Conservation (phyloP, 2,888 invertebrate species). For the Phaedon cochleariae region DNA sequence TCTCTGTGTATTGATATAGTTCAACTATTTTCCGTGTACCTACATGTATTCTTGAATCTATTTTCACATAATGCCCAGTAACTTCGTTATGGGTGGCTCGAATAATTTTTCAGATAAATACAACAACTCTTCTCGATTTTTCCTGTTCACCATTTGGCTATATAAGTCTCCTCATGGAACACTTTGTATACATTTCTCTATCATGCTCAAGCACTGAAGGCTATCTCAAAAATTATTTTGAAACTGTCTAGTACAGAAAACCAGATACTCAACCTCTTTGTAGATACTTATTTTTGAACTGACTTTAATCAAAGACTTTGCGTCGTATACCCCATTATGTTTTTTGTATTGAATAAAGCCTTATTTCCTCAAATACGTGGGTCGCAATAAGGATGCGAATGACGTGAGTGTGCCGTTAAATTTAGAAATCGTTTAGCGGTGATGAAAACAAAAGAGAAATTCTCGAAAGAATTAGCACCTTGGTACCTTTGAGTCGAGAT, state of each 20-base stretch:
- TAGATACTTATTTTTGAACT: constrained; percentile 6
- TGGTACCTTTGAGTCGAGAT: not conserved
- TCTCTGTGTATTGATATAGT: too few species aligned
- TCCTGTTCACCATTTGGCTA: too few species aligned
- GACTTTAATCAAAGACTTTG: constrained; percentile 6
- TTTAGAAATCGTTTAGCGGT: not conserved
- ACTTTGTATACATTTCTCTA: too few species aligned
- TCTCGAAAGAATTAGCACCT: not conserved
- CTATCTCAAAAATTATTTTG: not conserved
- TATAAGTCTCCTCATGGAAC: too few species aligned
- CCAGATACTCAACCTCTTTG: constrained; percentile 8
- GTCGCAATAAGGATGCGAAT: constrained; percentile 2
- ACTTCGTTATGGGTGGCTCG: too few species aligned
- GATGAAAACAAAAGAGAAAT: not conserved
- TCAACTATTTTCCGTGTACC: too few species aligned
- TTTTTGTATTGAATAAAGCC: constrained; percentile 9
- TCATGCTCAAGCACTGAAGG: too few species aligned
- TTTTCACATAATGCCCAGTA: too few species aligned
- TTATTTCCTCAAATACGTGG: constrained; percentile 4
- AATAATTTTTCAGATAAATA: too few species aligned
- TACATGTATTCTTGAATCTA: too few species aligned
- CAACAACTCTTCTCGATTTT: too few species aligned
- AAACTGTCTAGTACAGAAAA: constrained; percentile 15
- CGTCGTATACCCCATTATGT: constrained; percentile 7
- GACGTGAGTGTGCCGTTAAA: constrained; percentile 6